Base-by-base conservation (phyloP, 2,888 invertebrate genomes). In the Panopea generosa region DNA sequence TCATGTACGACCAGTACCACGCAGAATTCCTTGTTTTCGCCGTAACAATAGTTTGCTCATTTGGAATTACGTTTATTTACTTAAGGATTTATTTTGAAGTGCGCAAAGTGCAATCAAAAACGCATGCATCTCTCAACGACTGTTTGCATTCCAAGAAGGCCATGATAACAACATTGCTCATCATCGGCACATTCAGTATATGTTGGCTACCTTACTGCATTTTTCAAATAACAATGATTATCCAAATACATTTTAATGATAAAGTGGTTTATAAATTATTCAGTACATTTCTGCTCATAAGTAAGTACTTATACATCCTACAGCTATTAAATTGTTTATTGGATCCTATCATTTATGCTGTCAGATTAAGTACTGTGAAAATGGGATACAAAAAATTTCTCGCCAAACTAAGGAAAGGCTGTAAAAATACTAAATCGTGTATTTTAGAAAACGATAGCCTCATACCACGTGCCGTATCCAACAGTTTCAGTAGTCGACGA, bases 121-220 rank as follows among this genome's bases (percentile, higher is more conserved):
- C 72, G 38, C 72, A 71, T 22, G 11, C 33, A 11, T 45, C 76
- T 18, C 78, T 77, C 4, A 70, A 84, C 47, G 84, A 87, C 53
- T 76, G 80, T 7, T 52, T 75, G 22, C 83, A 86, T 9, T 88
- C 86, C 69, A 80, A 82, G 2, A 88, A 89, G 38, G 88, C 88
- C 7, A 62, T 89, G n/a, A 59, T 86, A 6, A 89, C 90, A 2
- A 90, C 89, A 16, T 71, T 89, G 20, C 60, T 89, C 20, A 90
- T 90, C 9, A 84, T 90, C 2, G 85, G 84, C 26, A 86, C 88
- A 24, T 90, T 89, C 63, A 70, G 82, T 6, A 49, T 87, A 6
- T 89, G 89, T 50, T 90, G 89, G 89, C 59, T 90, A 29, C 89
- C 90, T 2, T 83, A 85, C 49, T 85, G 85, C 59, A 73, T 86